Evolutionary conservation across 2,888 invertebrate species (phyloP).

Genomic region (Creontiades dilutus): DNA sequence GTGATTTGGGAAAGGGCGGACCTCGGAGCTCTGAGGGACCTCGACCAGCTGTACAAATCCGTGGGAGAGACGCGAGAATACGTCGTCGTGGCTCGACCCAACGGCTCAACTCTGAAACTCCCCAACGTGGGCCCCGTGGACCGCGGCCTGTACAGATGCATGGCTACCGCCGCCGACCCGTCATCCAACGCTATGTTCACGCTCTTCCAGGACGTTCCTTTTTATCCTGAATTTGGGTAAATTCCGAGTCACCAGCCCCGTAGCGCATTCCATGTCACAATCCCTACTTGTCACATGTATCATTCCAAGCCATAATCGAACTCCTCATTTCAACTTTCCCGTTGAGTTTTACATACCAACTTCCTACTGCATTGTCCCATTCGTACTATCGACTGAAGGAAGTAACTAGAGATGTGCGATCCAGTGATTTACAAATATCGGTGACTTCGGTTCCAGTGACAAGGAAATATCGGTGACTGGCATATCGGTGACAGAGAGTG

Average conservation of each 20-base stretch:
- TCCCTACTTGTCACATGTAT: too few relatives aligned
- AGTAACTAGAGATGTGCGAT: too few relatives aligned
- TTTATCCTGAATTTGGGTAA: constrained; percentile 75
- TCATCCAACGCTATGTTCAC: constrained; percentile 74
- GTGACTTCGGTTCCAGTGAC: too few relatives aligned
- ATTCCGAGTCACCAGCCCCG: neutral
- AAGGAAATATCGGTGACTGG: too few relatives aligned
- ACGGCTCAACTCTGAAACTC: constrained; percentile 76
- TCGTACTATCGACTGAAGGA: too few relatives aligned
- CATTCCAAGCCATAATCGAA: too few relatives aligned
- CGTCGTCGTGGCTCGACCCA: constrained; percentile 75
- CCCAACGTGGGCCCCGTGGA: constrained; percentile 75
- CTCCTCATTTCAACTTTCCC: too few relatives aligned
- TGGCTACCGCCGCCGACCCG: constrained; percentile 76
- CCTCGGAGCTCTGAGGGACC: constrained; percentile 75
- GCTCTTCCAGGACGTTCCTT: constrained; percentile 77
- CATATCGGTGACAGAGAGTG: too few relatives aligned
- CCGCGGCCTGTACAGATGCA: constrained; percentile 76
- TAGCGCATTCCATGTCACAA: too few relatives aligned
- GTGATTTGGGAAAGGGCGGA: constrained; percentile 77
- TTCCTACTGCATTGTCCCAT: too few relatives aligned
- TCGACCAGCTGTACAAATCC: constrained; percentile 76
- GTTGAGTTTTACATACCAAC: too few relatives aligned
- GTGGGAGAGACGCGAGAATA: constrained; percentile 76
- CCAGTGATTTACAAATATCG: too few relatives aligned